These are phyloP conservation scores for Rhodinocichla rosea DNA, from an alignment of 2,113 vertebrate species.

Conservation along the genomic window DNA sequence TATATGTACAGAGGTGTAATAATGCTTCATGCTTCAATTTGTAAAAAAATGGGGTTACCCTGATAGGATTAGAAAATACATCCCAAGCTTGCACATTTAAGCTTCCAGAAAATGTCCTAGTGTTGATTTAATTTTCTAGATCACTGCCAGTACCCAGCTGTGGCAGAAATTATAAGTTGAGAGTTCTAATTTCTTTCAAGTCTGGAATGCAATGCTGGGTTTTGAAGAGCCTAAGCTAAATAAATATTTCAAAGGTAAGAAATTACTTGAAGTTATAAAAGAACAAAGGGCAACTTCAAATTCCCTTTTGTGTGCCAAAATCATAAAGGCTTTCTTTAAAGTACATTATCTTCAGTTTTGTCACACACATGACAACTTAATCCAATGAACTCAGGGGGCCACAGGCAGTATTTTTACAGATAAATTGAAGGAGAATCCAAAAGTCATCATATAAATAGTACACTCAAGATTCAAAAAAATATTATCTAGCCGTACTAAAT, in stretches of 20 bases:
- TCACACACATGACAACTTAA: background rate
- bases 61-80: conserved; percentile 51
- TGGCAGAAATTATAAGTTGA: background rate
- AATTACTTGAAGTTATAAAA: background rate
- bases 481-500: background rate
- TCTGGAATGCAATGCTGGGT: background rate
- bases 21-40: background rate
- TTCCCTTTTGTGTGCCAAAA: background rate
- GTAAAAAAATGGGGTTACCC: conserved; percentile 2
- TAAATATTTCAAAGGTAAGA: background rate
- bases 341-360: background rate
- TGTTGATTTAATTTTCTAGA: conserved; percentile 47
- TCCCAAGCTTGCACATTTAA: background rate
- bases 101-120: conserved; percentile 7
- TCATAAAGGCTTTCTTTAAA: background rate
- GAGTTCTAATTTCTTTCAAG: conserved; percentile 4
- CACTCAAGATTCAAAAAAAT: background rate
- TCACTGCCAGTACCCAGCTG: conserved; percentile 9
- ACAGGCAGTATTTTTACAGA: background rate
- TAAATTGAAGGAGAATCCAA: background rate
- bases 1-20: background rate
- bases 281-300: background rate
- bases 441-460: background rate
- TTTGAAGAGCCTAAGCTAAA: background rate
- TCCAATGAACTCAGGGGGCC: background rate